Evolutionary conservation across 2,888 invertebrate species (phyloP), one percentile per base, ranked within the genome.

Genomic region (Pseudococcus viburni): DNA sequence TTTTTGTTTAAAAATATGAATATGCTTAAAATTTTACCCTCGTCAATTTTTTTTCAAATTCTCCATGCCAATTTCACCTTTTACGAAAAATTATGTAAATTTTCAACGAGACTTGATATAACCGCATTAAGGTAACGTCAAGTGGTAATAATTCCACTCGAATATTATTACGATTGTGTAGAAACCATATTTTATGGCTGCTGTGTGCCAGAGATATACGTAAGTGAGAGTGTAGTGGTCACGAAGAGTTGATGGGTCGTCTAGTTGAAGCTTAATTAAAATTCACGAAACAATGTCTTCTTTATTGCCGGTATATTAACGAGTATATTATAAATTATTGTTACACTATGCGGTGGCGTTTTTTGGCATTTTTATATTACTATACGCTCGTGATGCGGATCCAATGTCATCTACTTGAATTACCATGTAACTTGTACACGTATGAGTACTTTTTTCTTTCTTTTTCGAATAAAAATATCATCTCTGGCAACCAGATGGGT

Each of bases 241-340:
- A 68, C 68, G 26, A 68, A 68, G 68, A 68, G 68, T 68, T 68
- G 68, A 68, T 12, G 68, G 68, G 68, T 55, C 55, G 68, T 68
- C 68, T 68, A 22, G 68, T 68, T 68, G 68, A 68, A 77, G 33
- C 39, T 77, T 77, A 77, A 77, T 77, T 77, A 77, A 77, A 77
- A 77, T 77, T 77, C 77, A 77, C 77, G 77, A 77, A 77, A 77
- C 77, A 77, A 77, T 77, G 77, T 77, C 77, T 77, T 77, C 77
- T 77, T 77, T 77, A 77, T 77, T 77, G 77, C 77, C 77, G 39
- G 77, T 77, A 42, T 77, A 77, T 77, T 77, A 77, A 77, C 77
- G 77, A 77, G 77, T 77, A 77, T 77, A 77, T 77, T 77, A 33
- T 77, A 42, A 77, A 77, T 77, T 77, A 77, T 77, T 77, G 42